These are phyloP conservation scores for Dicaeum eximium DNA, from an alignment of 2,113 vertebrate genomes.

Conservation along the genomic window DNA sequence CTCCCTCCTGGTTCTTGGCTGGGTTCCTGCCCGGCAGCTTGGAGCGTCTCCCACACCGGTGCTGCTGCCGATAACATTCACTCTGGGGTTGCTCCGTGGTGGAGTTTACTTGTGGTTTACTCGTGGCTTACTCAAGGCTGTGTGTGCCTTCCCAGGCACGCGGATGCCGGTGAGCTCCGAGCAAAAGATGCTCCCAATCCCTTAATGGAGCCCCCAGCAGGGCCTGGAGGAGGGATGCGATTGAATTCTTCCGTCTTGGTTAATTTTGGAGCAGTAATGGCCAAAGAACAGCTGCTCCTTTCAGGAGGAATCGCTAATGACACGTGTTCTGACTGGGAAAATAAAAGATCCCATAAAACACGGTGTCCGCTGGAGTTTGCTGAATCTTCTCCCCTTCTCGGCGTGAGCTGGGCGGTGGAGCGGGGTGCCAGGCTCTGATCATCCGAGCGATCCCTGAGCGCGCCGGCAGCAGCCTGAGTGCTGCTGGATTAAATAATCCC, in stretches of 20 bases:
- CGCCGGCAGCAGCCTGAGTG: not conserved
- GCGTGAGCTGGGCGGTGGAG: not conserved
- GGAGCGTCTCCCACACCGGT: not conserved
- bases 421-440: not conserved
- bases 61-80: not conserved
- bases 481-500: not conserved
- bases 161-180: not conserved
- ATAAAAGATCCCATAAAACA: not conserved
- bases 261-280: constrained; percentile 13
- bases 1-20: constrained; percentile 2
- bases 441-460: not conserved
- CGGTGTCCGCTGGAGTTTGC: not conserved
- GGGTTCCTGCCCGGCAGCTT: not conserved
- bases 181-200: not conserved
- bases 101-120: not conserved
- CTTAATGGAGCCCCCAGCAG: not conserved
- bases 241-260: constrained; percentile 6
- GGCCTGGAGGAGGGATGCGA: not conserved
- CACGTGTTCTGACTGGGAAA: not conserved
- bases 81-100: not conserved
- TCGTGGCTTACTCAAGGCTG: not conserved
- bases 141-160: not conserved
- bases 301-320: not conserved
- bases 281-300: constrained; percentile 27
- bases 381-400: not conserved